Conservation (phyloP, 2,113 vertebrate species). For the Macheiramphus alcinus region DNA sequence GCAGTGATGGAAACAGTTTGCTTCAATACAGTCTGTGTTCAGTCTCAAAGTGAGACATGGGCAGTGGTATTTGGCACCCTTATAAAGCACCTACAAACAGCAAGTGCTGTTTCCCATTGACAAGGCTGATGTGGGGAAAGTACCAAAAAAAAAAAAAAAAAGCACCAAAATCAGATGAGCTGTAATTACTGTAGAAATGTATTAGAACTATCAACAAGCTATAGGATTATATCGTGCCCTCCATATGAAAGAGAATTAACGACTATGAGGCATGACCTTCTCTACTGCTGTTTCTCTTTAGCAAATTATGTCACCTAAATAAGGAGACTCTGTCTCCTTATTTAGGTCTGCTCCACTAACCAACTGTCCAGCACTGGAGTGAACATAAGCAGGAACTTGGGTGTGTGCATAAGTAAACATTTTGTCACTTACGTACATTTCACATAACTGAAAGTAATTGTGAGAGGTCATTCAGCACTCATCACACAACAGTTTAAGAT, state of each 20-base stretch:
- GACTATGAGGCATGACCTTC: neutral
- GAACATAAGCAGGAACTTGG: neutral
- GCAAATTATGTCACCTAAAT: neutral
- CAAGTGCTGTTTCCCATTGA: neutral
- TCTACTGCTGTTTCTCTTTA: neutral
- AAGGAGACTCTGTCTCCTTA: neutral
- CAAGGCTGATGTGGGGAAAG: neutral
- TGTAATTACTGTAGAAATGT: neutral
- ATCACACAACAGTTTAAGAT: neutral
- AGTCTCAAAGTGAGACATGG: neutral
- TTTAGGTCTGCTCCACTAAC: neutral
- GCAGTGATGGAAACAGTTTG: neutral
- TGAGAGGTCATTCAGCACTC: neutral
- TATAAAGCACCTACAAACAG: neutral
- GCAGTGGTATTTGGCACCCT: neutral
- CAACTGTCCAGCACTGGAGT: neutral
- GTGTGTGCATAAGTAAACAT: neutral
- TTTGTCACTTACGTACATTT: neutral
- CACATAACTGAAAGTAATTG: neutral
- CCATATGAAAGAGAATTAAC: neutral
- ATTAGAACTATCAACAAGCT: neutral
- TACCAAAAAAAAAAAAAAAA: neutral
- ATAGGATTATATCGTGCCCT: neutral
- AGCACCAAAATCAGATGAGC: neutral
- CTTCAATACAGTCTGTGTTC: neutral